Base-by-base conservation (phyloP, 2,888 invertebrate species). In the Chalcis sispes region DNA sequence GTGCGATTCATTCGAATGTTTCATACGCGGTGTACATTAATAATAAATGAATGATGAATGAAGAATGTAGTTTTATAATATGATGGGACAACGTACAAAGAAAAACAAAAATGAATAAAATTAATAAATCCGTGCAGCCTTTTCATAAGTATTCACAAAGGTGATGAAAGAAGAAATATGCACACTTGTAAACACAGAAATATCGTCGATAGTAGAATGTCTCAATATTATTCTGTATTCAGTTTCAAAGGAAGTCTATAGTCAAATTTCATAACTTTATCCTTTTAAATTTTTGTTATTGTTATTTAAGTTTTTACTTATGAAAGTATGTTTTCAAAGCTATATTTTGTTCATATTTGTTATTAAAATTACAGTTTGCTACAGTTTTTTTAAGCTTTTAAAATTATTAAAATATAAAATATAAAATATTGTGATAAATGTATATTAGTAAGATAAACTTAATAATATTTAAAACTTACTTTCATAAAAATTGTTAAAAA, bases 1-100 rank as follows among this genome's bases (percentile, higher is more conserved):
- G 56, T 56, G 58, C 46, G 42, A 48, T 25, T 71, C 58, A 65
- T 66, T 71, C n/a, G 42, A 71, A 56, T 71, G 66, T 66, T 71
- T 71, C 59, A 67, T 72, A 76, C 7, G 48, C 62, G 48, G 20
- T 76, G 72, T 76, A 72, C 32, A 72, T 67, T 76, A 61, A 72
- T 62, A 58, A 67, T 50, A 76, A 50, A 62, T 67, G 61, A 1
- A 42, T 27, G 48, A 66, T 48, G 42, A 59, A 66, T 64, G 65
- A 50, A 64, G 46, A 76, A 69, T 69, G 72, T 72, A 76, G 66
- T 76, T 72, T 72, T 72, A 69, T 76, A 76, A 72, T 72, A 69
- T 27, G 29, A 29, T 62, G 50, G 46, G 52, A 29, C 36, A 32
- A 64, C 66, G 72, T 76, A 76, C 62, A 76, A 76, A 76, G 50